Percentiles rank a stretch among this genome's conserved stretches.
Conservation (phyloP, 2,113 vertebrate genomes). For the Eonycteris spelaea region DNA sequence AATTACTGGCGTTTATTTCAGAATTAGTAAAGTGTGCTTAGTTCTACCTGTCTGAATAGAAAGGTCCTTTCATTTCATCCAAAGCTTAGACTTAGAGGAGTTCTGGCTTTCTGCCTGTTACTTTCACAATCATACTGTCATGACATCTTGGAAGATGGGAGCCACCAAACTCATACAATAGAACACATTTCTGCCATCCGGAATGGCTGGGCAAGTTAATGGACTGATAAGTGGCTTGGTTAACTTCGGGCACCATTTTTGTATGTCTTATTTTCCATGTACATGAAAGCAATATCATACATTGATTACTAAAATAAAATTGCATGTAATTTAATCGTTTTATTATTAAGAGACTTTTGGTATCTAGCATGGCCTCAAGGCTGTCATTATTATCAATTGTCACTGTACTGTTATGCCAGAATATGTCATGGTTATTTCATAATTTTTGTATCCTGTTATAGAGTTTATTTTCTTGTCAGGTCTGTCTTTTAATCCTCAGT, state of each 20-base stretch:
- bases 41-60: not conserved
- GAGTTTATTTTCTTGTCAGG: fast-evolving
- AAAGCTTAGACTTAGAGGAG: not conserved
- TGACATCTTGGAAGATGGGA: not conserved
- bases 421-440: not conserved
- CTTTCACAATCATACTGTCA: not conserved
- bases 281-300: not conserved
- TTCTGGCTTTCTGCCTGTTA: not conserved
- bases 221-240: not conserved
- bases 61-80: not conserved
- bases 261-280: not conserved
- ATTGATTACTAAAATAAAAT: not conserved
- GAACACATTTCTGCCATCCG: not conserved
- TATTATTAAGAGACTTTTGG: not conserved
- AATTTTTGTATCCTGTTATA: not conserved
- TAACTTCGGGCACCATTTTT: not conserved
- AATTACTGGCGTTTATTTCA: not conserved
- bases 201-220: not conserved
- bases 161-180: not conserved
- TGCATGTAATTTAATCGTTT: not conserved
- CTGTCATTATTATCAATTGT: not conserved
- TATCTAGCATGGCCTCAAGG: not conserved
- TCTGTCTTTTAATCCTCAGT: not conserved
- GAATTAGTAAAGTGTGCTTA: not conserved
- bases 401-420: not conserved